phyloP scores from a whole-genome alignment of 2,888 invertebrate species.

The Barypeithes pellucidus region DNA sequence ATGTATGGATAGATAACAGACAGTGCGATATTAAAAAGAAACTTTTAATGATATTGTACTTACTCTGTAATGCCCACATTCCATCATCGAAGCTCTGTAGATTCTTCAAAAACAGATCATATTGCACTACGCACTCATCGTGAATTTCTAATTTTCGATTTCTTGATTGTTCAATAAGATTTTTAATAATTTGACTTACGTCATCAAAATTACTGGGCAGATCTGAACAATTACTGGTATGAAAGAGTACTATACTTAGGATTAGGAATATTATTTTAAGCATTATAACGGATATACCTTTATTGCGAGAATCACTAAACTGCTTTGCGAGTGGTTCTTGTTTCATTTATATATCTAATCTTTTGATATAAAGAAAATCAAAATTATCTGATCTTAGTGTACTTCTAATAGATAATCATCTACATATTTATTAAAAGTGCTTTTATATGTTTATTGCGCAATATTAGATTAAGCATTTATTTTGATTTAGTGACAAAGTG shows the following conservation, averaged over 20 bases:
- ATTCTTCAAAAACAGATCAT: constrained; percentile 27
- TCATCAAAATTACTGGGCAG: background rate
- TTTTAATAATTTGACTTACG: background rate
- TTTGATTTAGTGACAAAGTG: too few relatives aligned
- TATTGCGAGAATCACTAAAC: too few relatives aligned
- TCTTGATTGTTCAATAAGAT: background rate
- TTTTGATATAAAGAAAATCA: too few relatives aligned
- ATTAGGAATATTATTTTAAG: background rate
- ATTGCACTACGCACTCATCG: constrained; percentile 21
- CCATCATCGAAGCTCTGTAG: constrained; percentile 22
- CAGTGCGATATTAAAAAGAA: too few relatives aligned
- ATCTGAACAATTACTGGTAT: background rate
- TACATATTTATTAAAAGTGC: background rate
- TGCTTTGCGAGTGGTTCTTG: too few relatives aligned
- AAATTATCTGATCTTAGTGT: too few relatives aligned
- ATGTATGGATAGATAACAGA: too few relatives aligned
- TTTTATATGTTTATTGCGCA: background rate
- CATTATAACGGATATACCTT: too few relatives aligned
- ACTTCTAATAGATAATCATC: background rate
- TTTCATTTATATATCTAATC: too few relatives aligned
- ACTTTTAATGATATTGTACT: too few relatives aligned
- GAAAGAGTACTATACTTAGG: background rate
- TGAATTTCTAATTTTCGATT: background rate
- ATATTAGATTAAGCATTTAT: too few relatives aligned
- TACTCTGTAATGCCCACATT: constrained; percentile 39